Evolutionary conservation across 2,797 vertebrate species (phyloP), one percentile per base, ranked within the genome.

Genomic region (Hemibagrus guttatus): DNA sequence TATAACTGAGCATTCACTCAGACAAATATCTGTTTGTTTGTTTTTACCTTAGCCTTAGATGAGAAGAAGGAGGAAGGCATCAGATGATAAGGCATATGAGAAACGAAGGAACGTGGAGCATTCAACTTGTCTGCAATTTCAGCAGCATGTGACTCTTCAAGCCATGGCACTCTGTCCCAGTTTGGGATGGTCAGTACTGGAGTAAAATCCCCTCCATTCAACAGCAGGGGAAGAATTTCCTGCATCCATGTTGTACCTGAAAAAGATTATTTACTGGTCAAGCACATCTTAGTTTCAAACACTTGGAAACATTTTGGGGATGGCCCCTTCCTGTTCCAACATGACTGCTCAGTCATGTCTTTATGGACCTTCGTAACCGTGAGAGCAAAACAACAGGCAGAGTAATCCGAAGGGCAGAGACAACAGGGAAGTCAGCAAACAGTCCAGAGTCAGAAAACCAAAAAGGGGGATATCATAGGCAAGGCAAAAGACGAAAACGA

Each of bases 141-240:
- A 2, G 92, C 90, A 1, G 93, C 82, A 16, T 90, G 82, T 23
- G 81, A 91, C 39, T 95, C 95, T 90, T 97, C 97, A 31, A 96
- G 92, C 97, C 97, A 98, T 5, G 97, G 97, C 0, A 95, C 95
- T 26, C 97, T 91, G 71, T 97, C 94, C 96, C 96, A 98, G 91
- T 96, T 97, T 61, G 96, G 96, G 49, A 96, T 92, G 0, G 92
- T 95, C 1, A 88, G 93, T 16, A 95, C 92, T 14, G 95, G 94
- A 0, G 93, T 94, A 46, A 95, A 90, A 56, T 98, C 96, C 3
- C 97, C 97, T 0, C 95, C 93, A 80, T 94, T 96, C 8, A 96
- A 91, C 75, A 98, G 89, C 46, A 97, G 86, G 0, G 96, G 95
- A 28, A 96, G 86, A 81, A 96, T 94, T 90, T 96, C 95, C 87